A percentile compares a stretch with the other conserved stretches of the same genome.
These are phyloP conservation scores for Anisognathus igniventris DNA, from an alignment of 2,797 vertebrate genomes.

Conservation along the genomic window DNA sequence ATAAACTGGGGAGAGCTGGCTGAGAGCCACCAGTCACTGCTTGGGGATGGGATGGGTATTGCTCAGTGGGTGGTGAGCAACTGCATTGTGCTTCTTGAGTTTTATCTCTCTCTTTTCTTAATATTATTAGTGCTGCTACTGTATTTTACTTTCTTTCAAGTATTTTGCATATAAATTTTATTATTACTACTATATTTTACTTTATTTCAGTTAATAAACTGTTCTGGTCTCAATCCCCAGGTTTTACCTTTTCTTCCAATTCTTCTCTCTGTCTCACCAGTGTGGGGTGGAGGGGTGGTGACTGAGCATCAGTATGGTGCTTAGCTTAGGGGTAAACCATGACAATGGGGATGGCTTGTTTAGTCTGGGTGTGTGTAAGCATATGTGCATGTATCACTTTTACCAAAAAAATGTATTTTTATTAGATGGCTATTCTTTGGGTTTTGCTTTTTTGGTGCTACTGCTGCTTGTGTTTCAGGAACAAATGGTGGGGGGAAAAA, in stretches of 20 bases:
- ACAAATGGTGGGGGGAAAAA: neutral
- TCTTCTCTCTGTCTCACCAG: neutral
- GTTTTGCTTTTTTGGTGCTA: neutral
- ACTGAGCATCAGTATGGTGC: neutral
- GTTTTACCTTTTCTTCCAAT: neutral
- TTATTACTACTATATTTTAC: neutral
- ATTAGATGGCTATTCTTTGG: neutral
- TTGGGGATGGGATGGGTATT: neutral
- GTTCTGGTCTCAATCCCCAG: neutral
- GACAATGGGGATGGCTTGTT: neutral
- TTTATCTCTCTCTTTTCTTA: neutral
- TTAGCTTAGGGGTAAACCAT: neutral
- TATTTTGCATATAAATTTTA: neutral
- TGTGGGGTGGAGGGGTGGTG: neutral
- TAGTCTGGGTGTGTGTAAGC: neutral
- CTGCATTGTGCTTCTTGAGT: neutral
- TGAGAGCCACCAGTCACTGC: neutral
- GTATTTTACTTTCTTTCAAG: neutral
- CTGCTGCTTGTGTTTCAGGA: slow-evolving; percentile 15
- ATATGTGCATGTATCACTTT: neutral
- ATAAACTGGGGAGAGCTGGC: neutral
- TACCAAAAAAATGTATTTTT: neutral
- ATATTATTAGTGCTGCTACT: neutral
- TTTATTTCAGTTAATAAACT: neutral
- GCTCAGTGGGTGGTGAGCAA: neutral